Percentiles rank a stretch among this genome's conserved stretches.
Evolutionary conservation across 2,113 vertebrate species (phyloP).

Genomic region (Pithys albifrons): DNA sequence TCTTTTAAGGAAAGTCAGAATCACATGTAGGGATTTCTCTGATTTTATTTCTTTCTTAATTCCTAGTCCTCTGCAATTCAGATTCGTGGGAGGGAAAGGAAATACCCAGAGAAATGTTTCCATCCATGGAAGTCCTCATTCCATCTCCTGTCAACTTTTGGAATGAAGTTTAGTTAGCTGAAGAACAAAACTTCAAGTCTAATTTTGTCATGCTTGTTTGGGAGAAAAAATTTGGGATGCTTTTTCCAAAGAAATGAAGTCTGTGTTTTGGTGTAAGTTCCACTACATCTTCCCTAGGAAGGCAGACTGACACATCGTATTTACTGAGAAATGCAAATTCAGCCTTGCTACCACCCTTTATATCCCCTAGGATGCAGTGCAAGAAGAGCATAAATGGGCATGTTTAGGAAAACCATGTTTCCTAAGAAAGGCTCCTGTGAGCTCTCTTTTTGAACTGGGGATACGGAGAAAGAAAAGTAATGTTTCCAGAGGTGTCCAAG

Average conservation of each 20-base stretch:
- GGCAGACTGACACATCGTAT: background rate
- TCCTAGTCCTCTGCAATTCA: background rate
- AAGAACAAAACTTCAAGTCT: background rate
- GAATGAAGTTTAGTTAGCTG: background rate
- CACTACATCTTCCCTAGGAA: background rate
- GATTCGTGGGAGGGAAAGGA: background rate
- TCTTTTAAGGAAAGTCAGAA: background rate
- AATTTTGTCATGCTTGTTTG: background rate
- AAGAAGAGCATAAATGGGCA: background rate
- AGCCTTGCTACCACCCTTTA: accelerated
- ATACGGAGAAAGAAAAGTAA: background rate
- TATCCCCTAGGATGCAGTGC: background rate
- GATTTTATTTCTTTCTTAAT: background rate
- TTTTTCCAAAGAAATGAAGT: background rate
- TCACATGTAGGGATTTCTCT: background rate
- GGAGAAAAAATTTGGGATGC: background rate
- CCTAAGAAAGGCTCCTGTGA: background rate
- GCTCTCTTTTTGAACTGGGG: background rate
- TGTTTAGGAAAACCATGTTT: background rate
- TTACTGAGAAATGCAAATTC: background rate
- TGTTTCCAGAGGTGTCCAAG: background rate
- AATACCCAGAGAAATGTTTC: background rate
- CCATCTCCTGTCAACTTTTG: background rate
- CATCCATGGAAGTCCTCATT: background rate
- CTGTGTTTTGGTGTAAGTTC: background rate